Percentiles rank a stretch among this genome's conserved stretches.
These are phyloP conservation scores for Piaya cayana DNA, from an alignment of 2,113 vertebrate species.

Conservation along the genomic window DNA sequence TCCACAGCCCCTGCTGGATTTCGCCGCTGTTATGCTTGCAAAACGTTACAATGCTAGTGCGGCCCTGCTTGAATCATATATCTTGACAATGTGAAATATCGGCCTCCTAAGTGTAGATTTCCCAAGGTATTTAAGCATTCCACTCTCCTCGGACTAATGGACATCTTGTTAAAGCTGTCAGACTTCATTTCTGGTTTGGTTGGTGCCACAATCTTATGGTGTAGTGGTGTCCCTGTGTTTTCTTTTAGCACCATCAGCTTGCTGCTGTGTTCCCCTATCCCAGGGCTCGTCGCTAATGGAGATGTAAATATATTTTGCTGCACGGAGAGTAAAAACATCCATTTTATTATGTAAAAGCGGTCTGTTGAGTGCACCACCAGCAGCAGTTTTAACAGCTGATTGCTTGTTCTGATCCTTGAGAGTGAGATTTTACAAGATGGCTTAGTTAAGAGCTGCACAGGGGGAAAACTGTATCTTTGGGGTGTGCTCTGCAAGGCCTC, in stretches of 20 bases:
- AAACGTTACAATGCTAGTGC: neutral
- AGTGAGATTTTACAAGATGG: neutral
- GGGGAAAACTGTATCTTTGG: neutral
- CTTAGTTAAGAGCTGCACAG: neutral
- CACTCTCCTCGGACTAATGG: neutral
- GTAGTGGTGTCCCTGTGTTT: neutral
- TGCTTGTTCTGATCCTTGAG: neutral
- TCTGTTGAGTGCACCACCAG: neutral
- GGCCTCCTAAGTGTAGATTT: neutral
- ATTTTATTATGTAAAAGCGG: neutral
- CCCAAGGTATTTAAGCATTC: neutral
- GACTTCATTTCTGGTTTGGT: neutral
- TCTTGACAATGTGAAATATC: neutral
- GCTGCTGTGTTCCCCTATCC: neutral
- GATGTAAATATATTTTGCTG: neutral
- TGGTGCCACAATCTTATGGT: rapidly evolving
- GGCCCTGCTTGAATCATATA: neutral
- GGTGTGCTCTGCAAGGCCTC: neutral
- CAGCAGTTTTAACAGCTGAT: neutral
- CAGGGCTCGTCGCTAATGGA: neutral
- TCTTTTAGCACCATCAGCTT: neutral
- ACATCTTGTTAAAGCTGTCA: slow-evolving; percentile 1
- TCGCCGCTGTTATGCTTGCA: neutral
- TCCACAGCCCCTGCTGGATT: neutral
- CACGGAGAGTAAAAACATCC: neutral